Evolutionary conservation across 2,113 vertebrate genomes (phyloP), one percentile per base, ranked within the genome.

Genomic region (Lutjanus erythropterus): DNA sequence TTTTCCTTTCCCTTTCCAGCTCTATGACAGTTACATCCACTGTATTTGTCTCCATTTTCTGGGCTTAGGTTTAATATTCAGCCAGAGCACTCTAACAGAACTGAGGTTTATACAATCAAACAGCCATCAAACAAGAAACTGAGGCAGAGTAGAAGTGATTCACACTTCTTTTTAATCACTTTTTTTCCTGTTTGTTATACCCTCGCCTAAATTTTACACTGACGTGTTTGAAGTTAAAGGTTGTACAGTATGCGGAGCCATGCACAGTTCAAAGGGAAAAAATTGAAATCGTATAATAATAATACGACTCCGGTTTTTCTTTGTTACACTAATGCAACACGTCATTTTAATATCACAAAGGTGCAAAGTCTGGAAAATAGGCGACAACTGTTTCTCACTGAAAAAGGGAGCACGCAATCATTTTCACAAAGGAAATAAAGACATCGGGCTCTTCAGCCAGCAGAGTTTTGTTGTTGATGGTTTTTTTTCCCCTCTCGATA

Each of bases 321-420:
- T 87, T 79, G 53, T 66, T 64, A 52, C 49, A 12, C 39, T 59
- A 61, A 72, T 68, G 65, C 70, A 65, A 55, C 23, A 55, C 35
- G 23, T 70, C 76, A 67, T 62, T 62, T 71, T 65, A 67, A 75
- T 65, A 74, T 73, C 68, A 21, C 59, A 74, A 41, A 80, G 61
- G 78, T 71, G 62, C n/a, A 69, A 86, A 85, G 67, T 74, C 58
- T 65, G 64, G 59, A 84, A 86, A 88, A n/a, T 25, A 37, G 27
- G 44, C 35, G 7, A 59, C 56, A 64, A 66, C 39, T 5, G 61
- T n/a, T 69, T 70, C 37, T 47, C 60, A 2, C 39, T 37, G 46
- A 55, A 69, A 49, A 46, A 21, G 27, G 27, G 4, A 39, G 21
- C 1, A 1, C 4, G 33, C 16, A 3, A 15, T 23, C 25, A 31